Percentiles rank a stretch among this genome's conserved stretches.
Conservation (phyloP, 2,888 invertebrate genomes). For the Dryadula phaetusa region DNA sequence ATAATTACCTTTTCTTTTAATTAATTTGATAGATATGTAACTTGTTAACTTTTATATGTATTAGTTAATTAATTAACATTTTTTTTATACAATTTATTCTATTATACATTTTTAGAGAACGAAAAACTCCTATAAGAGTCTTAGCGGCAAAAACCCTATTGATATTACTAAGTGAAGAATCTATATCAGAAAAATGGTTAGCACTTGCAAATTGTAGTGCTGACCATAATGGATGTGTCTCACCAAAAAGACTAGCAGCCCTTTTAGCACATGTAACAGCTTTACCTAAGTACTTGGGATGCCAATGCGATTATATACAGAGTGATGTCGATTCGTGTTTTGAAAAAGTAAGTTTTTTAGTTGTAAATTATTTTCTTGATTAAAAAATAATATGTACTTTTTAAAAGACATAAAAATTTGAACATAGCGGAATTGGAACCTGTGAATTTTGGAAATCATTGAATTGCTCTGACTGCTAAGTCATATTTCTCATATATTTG, state of each 20-base stretch:
- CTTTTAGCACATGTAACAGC: slow-evolving; percentile 86
- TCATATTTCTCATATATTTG: too few relatives aligned
- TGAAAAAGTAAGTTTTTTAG: slow-evolving; percentile 79
- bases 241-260: slow-evolving; percentile 85
- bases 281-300: slow-evolving; percentile 85
- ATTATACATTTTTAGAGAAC: slow-evolving; percentile 82
- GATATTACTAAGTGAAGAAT: slow-evolving; percentile 86
- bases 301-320: slow-evolving; percentile 85
- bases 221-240: slow-evolving; percentile 90
- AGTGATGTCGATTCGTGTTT: slow-evolving; percentile 90
- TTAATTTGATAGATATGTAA: too few relatives aligned
- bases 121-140: slow-evolving; percentile 86
- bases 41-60: too few relatives aligned
- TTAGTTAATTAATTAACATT: too few relatives aligned
- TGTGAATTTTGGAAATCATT: too few relatives aligned
- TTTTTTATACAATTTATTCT: too few relatives aligned
- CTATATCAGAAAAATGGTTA: slow-evolving; percentile 85
- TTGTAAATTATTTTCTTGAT: too few relatives aligned
- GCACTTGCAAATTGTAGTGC: slow-evolving; percentile 89
- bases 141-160: slow-evolving; percentile 88
- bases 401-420: too few relatives aligned
- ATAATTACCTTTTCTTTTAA: too few relatives aligned
- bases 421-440: too few relatives aligned
- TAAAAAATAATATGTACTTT: too few relatives aligned
- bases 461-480: too few relatives aligned